Conservation (phyloP, 92 coral and sea anemone species). For the Diadumene lineata region DNA sequence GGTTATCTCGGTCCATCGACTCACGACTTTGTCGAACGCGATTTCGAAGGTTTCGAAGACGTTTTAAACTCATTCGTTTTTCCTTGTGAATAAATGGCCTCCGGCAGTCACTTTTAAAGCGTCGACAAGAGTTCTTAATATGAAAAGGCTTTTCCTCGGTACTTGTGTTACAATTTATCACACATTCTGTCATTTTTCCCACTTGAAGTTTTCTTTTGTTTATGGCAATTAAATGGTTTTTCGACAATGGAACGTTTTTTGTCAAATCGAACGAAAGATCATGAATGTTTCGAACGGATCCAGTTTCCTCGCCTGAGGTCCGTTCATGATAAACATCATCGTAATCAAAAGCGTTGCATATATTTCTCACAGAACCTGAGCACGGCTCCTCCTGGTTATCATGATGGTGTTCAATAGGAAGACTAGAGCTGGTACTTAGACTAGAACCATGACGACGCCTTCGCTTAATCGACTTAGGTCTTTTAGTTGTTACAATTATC, state of each 20-base stretch:
- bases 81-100: background rate
- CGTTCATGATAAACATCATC: background rate
- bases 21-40: background rate
- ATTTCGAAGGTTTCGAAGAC: background rate
- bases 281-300: background rate
- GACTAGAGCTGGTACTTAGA: background rate
- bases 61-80: background rate
- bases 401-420: background rate
- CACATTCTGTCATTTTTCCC: background rate
- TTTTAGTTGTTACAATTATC: slow-evolving; percentile 13
- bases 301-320: background rate
- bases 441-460: background rate
- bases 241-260: background rate
- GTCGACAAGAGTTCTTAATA: background rate
- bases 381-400: background rate
- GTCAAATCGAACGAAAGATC: background rate
- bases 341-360: background rate
- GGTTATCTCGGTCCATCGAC: slow-evolving; percentile 9
- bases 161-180: background rate
- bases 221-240: background rate
- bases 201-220: background rate
- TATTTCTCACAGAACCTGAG: background rate
- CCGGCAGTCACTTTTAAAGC: background rate
- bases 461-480: slow-evolving; percentile 11
- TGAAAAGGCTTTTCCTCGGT: background rate